A percentile compares a stretch with the other conserved stretches of the same genome.
phyloP scores from a whole-genome alignment of 2,888 invertebrate species.

The Caenorhabditis japonica region DNA sequence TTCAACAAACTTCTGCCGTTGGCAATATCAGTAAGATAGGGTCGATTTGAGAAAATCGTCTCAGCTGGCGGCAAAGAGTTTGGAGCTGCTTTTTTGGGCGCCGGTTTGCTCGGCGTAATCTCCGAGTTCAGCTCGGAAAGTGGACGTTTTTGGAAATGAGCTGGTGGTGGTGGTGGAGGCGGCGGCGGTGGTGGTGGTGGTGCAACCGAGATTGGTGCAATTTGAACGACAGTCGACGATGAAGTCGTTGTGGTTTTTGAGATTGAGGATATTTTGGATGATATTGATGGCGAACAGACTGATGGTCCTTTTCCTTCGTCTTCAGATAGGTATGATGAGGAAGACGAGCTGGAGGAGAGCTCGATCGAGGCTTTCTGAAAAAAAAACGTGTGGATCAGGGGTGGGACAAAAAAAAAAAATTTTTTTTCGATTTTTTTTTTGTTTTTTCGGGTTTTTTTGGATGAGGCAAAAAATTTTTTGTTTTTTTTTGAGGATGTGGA shows the following conservation, averaged over 20 bases:
- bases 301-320: constrained; percentile 55
- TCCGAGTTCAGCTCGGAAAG: constrained; percentile 1
- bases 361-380: constrained; percentile 43
- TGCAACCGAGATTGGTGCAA: constrained; percentile 9
- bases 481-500: too few species aligned
- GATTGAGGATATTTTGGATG: constrained; percentile 12
- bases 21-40: constrained; percentile 49
- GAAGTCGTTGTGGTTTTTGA: constrained; percentile 7
- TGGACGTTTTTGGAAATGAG: too few species aligned
- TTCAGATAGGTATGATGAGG: constrained; percentile 37
- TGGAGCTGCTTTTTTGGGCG: background rate
- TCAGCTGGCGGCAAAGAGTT: constrained; percentile 30
- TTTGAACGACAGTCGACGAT: background rate
- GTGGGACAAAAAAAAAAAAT: too few species aligned
- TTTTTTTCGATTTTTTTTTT: too few species aligned
- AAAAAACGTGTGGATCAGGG: too few species aligned
- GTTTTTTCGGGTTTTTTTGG: too few species aligned
- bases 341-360: constrained; percentile 29
- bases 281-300: constrained; percentile 36
- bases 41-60: constrained; percentile 24
- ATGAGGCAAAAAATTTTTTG: too few species aligned
- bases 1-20: constrained; percentile 44
- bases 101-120: constrained; percentile 17
- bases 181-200: constrained; percentile 38
- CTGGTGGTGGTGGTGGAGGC: constrained; percentile 26